phyloP scores from a whole-genome alignment of 2,797 vertebrate genomes.

The Mus minutoides region DNA sequence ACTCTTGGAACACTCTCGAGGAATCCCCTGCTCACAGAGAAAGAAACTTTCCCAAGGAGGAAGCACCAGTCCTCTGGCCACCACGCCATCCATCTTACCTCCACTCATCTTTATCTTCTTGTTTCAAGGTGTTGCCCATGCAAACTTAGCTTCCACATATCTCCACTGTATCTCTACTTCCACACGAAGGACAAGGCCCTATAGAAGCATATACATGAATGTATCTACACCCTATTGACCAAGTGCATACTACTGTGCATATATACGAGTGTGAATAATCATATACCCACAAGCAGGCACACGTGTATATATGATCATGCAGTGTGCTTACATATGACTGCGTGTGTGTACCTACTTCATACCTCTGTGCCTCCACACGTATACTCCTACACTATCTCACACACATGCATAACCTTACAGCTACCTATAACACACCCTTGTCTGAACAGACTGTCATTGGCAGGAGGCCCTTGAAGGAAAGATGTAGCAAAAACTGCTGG shows the following conservation, averaged over 20 bases:
- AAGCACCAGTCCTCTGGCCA: neutral
- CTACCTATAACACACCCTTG: neutral
- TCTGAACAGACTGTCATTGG: neutral
- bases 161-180: neutral
- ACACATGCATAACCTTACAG: neutral
- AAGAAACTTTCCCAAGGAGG: neutral
- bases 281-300: neutral
- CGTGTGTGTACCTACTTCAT: neutral
- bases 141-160: neutral
- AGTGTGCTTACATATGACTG: neutral
- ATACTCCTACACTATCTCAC: neutral
- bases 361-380: neutral
- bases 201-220: neutral
- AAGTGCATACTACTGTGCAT: too few relatives aligned
- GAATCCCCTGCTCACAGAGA: neutral
- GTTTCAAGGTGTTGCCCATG: neutral
- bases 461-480: neutral
- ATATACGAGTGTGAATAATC: too few relatives aligned
- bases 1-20: neutral
- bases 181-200: neutral
- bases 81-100: rapidly evolving
- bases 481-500: neutral
- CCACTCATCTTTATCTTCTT: neutral
- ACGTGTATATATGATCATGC: neutral
- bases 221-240: neutral